Evolutionary conservation across 2,888 invertebrate species (phyloP), one percentile per base, ranked within the genome.

Genomic region (Dasysyrphus albostriatus): DNA sequence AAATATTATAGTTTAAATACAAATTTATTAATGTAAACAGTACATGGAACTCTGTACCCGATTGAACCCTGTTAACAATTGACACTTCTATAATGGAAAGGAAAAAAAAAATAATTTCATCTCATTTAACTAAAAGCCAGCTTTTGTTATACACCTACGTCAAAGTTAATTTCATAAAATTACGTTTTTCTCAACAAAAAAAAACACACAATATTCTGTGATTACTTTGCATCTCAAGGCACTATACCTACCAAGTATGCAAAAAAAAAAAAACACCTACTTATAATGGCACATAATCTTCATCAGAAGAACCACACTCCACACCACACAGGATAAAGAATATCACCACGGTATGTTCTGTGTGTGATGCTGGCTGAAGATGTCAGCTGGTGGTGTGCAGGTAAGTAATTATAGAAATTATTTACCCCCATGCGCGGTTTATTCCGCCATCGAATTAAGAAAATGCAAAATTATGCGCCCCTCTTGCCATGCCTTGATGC

Each of bases 381-480:
- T 85, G 84, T 73, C 61, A 54, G 54, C 61, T 77, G 85, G 81
- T 77, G 85, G 81, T 77, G 81, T 77, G 63, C 24, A 39, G 16
- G 69, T 37, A 81, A 85, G 85, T 85, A 85, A 85, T 85, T 85
- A 85, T 63, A 81, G 73, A 85, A 85, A 85, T 85, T 85, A 81
- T 81, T 85, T 77, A 82, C 85, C 73, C 72, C 63, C 42, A 72
- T 81, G 61, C 61, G 73, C 77, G 73, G 73, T 85, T 77, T 74
- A 81, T 77, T 67, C 61, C 54, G 63, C 76, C 85, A 77, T 82
- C 81, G 85, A 82, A 77, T 69, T 85, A 85, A 81, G 85, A 77
- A 85, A 81, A 85, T 85, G 77, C 69, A 76, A 77, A 77, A 85
- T 85, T 81, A 85, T 81, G 70, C 65, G 75, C 63, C 77, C 19